These are phyloP conservation scores for Rhinophrynus dorsalis DNA, from an alignment of 2,797 vertebrate genomes.

Conservation along the genomic window DNA sequence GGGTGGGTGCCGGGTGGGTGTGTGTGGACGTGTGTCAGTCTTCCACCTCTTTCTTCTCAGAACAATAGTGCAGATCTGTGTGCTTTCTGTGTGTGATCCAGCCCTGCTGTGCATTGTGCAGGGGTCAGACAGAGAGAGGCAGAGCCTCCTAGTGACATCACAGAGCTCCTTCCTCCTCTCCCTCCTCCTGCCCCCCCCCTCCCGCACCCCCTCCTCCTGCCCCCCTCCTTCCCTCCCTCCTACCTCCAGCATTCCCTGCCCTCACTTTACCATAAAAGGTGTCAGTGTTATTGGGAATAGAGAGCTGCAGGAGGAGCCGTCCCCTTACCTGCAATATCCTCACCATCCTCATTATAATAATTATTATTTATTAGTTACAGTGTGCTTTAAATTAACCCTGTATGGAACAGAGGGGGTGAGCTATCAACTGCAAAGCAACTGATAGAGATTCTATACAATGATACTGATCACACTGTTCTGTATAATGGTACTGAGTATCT, in stretches of 20 bases:
- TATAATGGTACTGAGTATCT: too few species aligned
- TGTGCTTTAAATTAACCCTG: too few species aligned
- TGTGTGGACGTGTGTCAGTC: too few species aligned
- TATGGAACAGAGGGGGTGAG: too few species aligned
- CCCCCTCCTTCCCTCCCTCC: slow-evolving; percentile 38
- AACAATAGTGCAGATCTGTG: slow-evolving; percentile 15
- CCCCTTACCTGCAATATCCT: neutral
- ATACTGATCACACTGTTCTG: too few species aligned
- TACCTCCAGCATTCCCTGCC: too few species aligned
- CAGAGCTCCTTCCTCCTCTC: slow-evolving; percentile 44
- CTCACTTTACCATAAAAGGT: slow-evolving; percentile 62
- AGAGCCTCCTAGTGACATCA: slow-evolving; percentile 34
- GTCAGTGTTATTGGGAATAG: slow-evolving; percentile 40
- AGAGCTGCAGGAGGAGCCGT: slow-evolving; percentile 33
- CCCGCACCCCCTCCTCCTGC: too few species aligned
- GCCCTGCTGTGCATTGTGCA: slow-evolving; percentile 26
- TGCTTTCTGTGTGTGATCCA: neutral
- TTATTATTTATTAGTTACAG: too few species aligned
- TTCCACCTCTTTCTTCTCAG: neutral
- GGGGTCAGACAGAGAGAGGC: slow-evolving; percentile 33
- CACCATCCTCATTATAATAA: too few species aligned
- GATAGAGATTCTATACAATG: too few species aligned
- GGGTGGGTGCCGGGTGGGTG: too few species aligned
- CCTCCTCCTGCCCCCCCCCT: slow-evolving; percentile 32
- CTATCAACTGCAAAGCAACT: too few species aligned